Base-by-base conservation (phyloP, 2,797 vertebrate genomes). In the Tiaroga cobitis region DNA sequence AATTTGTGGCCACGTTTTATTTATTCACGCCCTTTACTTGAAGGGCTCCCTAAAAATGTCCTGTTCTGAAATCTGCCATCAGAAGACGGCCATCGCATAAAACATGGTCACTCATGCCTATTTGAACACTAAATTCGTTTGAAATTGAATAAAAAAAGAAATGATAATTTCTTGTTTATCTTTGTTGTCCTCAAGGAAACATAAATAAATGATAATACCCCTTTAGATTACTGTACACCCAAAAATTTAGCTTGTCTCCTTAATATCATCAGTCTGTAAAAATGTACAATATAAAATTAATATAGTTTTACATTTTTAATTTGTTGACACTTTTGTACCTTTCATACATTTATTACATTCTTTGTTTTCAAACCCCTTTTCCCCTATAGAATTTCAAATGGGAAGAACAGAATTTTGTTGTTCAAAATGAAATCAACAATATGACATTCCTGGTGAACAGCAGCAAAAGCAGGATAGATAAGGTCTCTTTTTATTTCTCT, bases 401-500 rank as follows among this genome's bases (percentile, higher is more conserved):
- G 91, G 98, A 99, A 91, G 98, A 99, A 81, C 98, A 99, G 92
- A 99, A 97, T 90, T 98, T 97, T 10, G 97, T 99, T 34, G 96
- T 98, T 67, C 97, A 98, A 93, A 99, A 98, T 92, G 96, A 98
- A 93, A 98, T 99, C 92, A 97, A 97, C 94, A 99, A 97, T 83
- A 96, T 97, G 94, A 94, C 95, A 76, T 97, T 98, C 88, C 94
- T 98, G 90, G 95, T 98, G 88, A 97, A 96, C 63, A 94, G 95
- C 21, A 95, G 93, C 81, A 95, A 96, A 89, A 96, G 94, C 63
- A 96, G 96, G 90, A 95, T 96, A 92, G 95, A 95, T 10, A 97
- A 97, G 97, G 97, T 98, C 68, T 72, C 39, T 56, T 84, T 56
- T 41, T 6, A 24, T 11, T 37, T 46, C 1, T 26, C 51, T 70